Conservation (phyloP, 2,797 vertebrate genomes). For the Euphonia xanthogaster region DNA sequence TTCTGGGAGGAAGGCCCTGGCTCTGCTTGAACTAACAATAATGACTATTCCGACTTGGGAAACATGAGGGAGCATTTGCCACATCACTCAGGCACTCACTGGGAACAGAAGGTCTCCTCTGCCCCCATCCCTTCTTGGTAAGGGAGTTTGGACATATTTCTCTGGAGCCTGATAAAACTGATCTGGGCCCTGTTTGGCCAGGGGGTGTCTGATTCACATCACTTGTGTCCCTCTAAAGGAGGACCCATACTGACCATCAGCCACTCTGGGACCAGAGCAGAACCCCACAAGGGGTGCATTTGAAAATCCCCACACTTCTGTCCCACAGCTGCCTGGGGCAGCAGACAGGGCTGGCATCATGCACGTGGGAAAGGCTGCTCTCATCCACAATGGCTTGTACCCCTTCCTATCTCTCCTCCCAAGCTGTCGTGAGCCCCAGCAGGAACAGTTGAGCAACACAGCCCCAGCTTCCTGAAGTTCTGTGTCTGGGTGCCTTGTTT, state of each 20-base stretch:
- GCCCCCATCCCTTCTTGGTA: not conserved
- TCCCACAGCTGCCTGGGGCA: not conserved
- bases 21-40: not conserved
- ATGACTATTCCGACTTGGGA: not conserved
- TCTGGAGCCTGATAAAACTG: not conserved
- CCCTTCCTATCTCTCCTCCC: not conserved
- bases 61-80: not conserved
- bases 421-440: not conserved
- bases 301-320: not conserved
- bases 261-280: fast-evolving
- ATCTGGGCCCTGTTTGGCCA: not conserved
- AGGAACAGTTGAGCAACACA: not conserved
- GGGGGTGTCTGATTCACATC: fast-evolving
- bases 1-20: not conserved
- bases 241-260: fast-evolving
- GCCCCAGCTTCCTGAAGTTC: not conserved
- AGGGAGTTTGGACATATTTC: fast-evolving
- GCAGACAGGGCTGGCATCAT: not conserved
- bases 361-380: not conserved
- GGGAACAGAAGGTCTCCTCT: not conserved
- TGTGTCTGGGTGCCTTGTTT: not conserved
- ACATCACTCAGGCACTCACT: fast-evolving
- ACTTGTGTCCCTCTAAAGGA: not conserved
- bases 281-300: not conserved
- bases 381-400: not conserved